A percentile compares a stretch with the other conserved stretches of the same genome.
phyloP scores from a whole-genome alignment of 2,888 invertebrate species.

The Liopterus haemorrhoidalis region DNA sequence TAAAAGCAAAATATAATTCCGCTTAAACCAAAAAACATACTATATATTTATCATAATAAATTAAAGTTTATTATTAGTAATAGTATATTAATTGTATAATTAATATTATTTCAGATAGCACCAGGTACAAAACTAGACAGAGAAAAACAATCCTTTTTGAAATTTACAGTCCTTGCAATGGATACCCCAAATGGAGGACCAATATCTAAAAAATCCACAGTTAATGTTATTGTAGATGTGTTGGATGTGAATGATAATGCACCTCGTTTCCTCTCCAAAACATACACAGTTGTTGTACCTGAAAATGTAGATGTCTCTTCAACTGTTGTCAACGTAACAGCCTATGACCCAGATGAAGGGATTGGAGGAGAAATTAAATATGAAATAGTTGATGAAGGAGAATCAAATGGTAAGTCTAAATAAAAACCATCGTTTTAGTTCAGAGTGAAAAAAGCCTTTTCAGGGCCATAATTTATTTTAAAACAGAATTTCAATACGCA shows the following conservation, averaged over 20 bases:
- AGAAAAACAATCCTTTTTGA: constrained; percentile 63
- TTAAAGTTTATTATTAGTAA: constrained; percentile 1
- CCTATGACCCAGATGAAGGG: constrained; percentile 72
- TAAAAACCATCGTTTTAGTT: not conserved
- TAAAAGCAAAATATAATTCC: no score
- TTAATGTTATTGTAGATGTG: constrained; percentile 61
- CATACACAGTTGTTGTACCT: constrained; percentile 68
- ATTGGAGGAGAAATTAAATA: constrained; percentile 65
- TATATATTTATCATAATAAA: not conserved
- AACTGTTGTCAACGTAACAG: constrained; percentile 61
- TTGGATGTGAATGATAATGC: constrained; percentile 75
- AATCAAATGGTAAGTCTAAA: constrained; percentile 55
- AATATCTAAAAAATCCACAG: constrained; percentile 59
- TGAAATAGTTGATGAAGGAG: constrained; percentile 67
- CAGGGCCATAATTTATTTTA: no score
- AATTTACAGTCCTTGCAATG: constrained; percentile 64
- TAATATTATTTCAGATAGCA: constrained; percentile 47
- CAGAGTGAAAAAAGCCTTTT: no score
- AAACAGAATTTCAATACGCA: no score
- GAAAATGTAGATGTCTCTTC: constrained; percentile 66
- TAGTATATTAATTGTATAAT: not conserved
- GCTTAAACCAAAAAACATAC: no score
- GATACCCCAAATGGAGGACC: constrained; percentile 66
- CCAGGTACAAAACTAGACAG: constrained; percentile 64
- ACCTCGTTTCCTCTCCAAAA: constrained; percentile 58